Evolutionary conservation across 64 coral and sea anemone species (phyloP).

Genomic region (Montipora cactus): DNA sequence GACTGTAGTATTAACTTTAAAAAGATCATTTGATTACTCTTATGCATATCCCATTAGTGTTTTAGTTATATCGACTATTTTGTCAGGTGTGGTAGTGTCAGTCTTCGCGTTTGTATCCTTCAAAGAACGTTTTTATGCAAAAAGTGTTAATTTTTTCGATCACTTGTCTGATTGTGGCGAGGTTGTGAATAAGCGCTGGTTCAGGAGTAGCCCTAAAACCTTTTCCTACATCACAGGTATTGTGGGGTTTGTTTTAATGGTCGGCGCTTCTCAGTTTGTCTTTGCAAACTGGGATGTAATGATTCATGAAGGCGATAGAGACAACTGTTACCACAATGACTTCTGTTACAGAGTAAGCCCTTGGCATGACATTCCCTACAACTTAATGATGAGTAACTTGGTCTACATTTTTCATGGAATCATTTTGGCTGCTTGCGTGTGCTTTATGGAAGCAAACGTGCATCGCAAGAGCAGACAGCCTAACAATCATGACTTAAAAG

Average conservation of each 20-base stretch:
- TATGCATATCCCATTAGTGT: constrained; percentile 6
- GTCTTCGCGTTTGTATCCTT: too few relatives aligned
- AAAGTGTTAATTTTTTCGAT: too few relatives aligned
- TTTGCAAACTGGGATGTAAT: constrained; percentile 46
- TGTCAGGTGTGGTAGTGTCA: background rate
- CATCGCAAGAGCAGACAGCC: background rate
- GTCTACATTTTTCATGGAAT: constrained; percentile 82
- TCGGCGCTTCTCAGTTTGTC: constrained; percentile 71
- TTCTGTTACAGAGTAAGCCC: constrained; percentile 70
- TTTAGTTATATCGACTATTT: background rate
- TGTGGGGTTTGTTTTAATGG: constrained; percentile 66
- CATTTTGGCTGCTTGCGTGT: constrained; percentile 73
- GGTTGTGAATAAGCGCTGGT: constrained; percentile 48
- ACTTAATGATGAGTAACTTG: constrained; percentile 89
- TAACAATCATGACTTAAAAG: background rate
- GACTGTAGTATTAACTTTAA: background rate
- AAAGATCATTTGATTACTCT: constrained; percentile 55
- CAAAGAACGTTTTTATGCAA: too few relatives aligned
- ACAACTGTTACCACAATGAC: constrained; percentile 57
- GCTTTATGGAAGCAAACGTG: constrained; percentile 62
- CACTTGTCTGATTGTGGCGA: too few relatives aligned
- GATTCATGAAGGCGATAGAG: constrained; percentile 34
- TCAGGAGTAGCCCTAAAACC: constrained; percentile 25
- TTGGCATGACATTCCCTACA: constrained; percentile 74
- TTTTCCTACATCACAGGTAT: constrained; percentile 77